These are phyloP conservation scores for Paratrypauchen microcephalus DNA, from an alignment of 2,797 vertebrate genomes.

Conservation along the genomic window DNA sequence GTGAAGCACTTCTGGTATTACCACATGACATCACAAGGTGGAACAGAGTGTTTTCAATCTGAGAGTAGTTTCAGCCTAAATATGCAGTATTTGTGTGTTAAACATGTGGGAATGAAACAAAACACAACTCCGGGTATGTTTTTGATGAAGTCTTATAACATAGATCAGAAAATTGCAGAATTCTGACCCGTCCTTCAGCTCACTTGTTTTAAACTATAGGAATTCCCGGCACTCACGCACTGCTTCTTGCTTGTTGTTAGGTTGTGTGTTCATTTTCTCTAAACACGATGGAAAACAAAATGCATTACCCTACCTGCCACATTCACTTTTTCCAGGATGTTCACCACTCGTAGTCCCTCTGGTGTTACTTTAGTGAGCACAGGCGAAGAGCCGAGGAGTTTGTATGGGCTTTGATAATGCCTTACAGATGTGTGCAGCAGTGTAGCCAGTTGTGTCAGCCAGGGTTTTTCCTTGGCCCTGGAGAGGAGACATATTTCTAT, in stretches of 20 bases:
- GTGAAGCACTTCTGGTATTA: too few species aligned
- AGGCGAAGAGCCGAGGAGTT: conserved; percentile 31
- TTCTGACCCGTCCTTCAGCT: too few species aligned
- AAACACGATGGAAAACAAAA: conserved; percentile 40
- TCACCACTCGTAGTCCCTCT: conserved; percentile 33
- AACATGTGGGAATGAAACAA: too few species aligned
- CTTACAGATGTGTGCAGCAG: conserved; percentile 65
- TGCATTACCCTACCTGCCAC: conserved; percentile 47
- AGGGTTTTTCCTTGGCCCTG: conserved; percentile 45
- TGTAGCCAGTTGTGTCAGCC: conserved; percentile 45
- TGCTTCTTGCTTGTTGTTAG: conserved; percentile 29
- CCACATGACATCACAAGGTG: too few species aligned
- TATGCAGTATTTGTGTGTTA: too few species aligned
- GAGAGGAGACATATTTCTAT: conserved; percentile 33
- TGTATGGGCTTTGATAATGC: conserved; percentile 51
- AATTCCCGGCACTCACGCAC: conserved; percentile 39
- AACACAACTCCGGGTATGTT: too few species aligned
- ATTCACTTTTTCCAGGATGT: conserved; percentile 28
- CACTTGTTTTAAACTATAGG: too few species aligned
- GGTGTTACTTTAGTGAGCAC: conserved; percentile 38
- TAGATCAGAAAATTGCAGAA: too few species aligned
- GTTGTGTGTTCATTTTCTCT: conserved; percentile 54
- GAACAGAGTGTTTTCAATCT: too few species aligned
- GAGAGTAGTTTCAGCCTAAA: too few species aligned
- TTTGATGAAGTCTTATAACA: too few species aligned